Base-by-base conservation (phyloP, 2,888 invertebrate species). In the Ptilodon capucinus region DNA sequence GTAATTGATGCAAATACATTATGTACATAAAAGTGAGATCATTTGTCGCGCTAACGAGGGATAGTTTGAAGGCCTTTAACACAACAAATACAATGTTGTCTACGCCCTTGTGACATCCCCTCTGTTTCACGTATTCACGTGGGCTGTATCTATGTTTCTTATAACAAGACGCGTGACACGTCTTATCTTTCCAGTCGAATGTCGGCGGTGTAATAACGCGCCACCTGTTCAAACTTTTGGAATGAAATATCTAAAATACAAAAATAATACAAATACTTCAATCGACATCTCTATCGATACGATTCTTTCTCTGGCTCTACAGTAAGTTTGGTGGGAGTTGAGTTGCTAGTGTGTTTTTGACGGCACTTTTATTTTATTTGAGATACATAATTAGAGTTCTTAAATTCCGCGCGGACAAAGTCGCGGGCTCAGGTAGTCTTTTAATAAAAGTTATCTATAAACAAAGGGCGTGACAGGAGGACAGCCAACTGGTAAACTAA, bases 1-100 rank as follows among this genome's bases (percentile, higher is more conserved):
- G 13, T n/a, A 25, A 21, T 25, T 44, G 49, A 51, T 36, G 43
- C 41, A 49, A 50, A 42, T 48, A 32, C 36, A 51, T 48, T 6
- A 56, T 51, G 47, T 43, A 45, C 57, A 55, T 50, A 51, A 14
- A 17, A 35, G 38, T 14, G 17, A 47, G 40, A 42, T 50, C 34
- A 32, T 44, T 42, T 49, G 16, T 48, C 46, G 18, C 16, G 18
- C 42, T 59, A 57, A 57, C 53, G 43, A 62, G 40, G 38, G 30
- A 5, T 30, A 44, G 17, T 48, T 43, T 44, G 39, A 47, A 34
- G 2, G 23, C 23, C 23, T 25, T 42, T 43, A 61, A 49, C n/a
- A n/a, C n/a, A n/a, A 48, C 44, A 49, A 42, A 40, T 30, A 14
- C 14, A 45, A 46, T 44, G 32, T 34, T 38, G 40, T 41, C n/a